Base-by-base conservation (phyloP, 2,797 vertebrate species). In the Schizothorax lantsangensis region DNA sequence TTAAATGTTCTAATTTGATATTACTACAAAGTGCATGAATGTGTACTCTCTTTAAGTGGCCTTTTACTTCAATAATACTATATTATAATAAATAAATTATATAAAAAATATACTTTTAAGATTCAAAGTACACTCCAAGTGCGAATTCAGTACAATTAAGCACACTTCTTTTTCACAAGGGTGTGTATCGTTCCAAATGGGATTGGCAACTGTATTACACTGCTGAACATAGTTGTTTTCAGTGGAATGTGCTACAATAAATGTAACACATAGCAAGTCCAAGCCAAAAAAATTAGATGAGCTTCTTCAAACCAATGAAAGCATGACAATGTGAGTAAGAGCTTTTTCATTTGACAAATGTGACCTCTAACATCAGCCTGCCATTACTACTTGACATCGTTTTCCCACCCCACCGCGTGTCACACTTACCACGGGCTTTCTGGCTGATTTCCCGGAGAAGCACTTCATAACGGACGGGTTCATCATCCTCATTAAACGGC, bases 401-500 rank as follows among this genome's bases (percentile, higher is more conserved):
- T 30, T 38, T 6, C 7, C n/a, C 49, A 21, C 12, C 17, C n/a
- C 52, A 47, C 26, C 4, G 21, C 36, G 45, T 72, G 62, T 78
- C 15, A 69, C 19, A 87, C 95, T 95, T 91, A 96, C 96, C 82
- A n/a, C 96, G 92, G 9, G 96, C 96, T 49, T 95, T 94, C 5
- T 95, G 91, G 7, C 88, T 93, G 91, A 98, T 95, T 3, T 95
- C 93, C 33, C 91, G 94, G 86, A 97, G 91, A 54, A 96, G 84
- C 10, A 33, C 52, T 73, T 93, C 74, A 91, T 96, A 97, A 91
- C 95, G 93, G 21, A 92, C 1, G 0, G 43, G 71, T 71, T 92
- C 88, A 0, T 84, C 59, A 0, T 73, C 59, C 71, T 95, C 88
- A 6, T 92, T 86, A 69, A 98, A 95, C 45, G 87, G 89, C 0